phyloP scores from a whole-genome alignment of 2,888 invertebrate genomes.

The Standfussiana lucernea region DNA sequence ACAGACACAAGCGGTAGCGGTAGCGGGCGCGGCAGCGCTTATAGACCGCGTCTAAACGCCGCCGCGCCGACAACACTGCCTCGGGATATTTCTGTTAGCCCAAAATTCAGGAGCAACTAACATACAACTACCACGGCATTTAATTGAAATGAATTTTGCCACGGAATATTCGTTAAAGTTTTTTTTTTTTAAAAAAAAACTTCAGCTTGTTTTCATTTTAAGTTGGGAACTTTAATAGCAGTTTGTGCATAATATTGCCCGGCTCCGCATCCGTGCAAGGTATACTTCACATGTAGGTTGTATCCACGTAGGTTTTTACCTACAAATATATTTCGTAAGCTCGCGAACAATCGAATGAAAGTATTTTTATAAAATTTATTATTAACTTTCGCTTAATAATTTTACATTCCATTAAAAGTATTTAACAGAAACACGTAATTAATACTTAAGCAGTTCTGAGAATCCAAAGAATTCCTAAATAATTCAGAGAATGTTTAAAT shows the following conservation, averaged over 20 bases:
- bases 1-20: conserved; percentile 26
- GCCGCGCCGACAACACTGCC: conserved; percentile 37
- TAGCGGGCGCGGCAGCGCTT: conserved; percentile 21
- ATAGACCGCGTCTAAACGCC: conserved; percentile 40
- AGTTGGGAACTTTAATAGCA: conserved; percentile 24
- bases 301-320: not conserved
- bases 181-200: conserved; percentile 36
- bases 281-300: conserved; percentile 14
- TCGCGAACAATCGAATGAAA: not conserved
- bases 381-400: not conserved
- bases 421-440: conserved; percentile 20
- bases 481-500: conserved; percentile 27
- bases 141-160: conserved; percentile 63
- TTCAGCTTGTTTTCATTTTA: conserved; percentile 28
- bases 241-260: conserved; percentile 15
- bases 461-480: conserved; percentile 27
- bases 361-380: not conserved
- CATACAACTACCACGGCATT: conserved; percentile 41
- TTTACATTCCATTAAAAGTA: conserved; percentile 13
- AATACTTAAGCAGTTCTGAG: conserved; percentile 11
- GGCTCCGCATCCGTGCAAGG: not conserved
- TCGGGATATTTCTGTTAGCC: conserved; percentile 52
- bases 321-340: not conserved
- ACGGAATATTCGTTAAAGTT: conserved; percentile 29
- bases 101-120: conserved; percentile 52